These are phyloP conservation scores for Micropoecilia bifurca DNA, from an alignment of 2,797 vertebrate genomes.

Conservation along the genomic window DNA sequence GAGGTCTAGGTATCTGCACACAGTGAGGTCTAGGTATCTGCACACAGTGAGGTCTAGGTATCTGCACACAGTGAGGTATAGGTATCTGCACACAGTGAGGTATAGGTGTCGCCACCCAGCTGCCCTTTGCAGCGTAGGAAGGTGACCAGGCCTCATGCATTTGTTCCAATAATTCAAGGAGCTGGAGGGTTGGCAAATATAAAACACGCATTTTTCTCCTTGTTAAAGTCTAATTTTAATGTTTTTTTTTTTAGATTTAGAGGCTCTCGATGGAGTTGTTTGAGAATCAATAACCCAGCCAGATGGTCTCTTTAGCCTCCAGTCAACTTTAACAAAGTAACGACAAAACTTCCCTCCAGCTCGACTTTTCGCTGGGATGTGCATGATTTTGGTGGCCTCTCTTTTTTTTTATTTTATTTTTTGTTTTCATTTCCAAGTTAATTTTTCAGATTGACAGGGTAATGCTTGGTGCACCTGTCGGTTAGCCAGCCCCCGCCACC, in stretches of 20 bases:
- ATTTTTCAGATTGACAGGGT: conserved; percentile 49
- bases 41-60: too few species aligned
- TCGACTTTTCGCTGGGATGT: conserved; percentile 33
- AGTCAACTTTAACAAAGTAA: conserved; percentile 21
- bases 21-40: too few species aligned
- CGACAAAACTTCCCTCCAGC: conserved; percentile 24
- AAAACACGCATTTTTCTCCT: conserved; percentile 12
- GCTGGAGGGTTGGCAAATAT: neutral
- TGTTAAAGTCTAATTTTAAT: conserved; percentile 21
- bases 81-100: conserved; percentile 51
- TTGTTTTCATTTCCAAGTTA: conserved; percentile 45
- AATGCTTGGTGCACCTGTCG: conserved; percentile 48
- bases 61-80: too few species aligned
- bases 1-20: too few species aligned
- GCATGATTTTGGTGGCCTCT: conserved; percentile 17
- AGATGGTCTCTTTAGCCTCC: conserved; percentile 2
- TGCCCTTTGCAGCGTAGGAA: conserved; percentile 44
- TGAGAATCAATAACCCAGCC: conserved; percentile 16
- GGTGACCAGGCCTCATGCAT: conserved; percentile 25
- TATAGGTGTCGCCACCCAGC: conserved; percentile 29
- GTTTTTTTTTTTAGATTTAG: conserved; percentile 1
- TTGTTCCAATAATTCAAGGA: conserved; percentile 26
- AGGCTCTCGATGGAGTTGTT: conserved; percentile 11
- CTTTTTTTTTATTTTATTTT: neutral
- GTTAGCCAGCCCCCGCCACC: conserved; percentile 19